Evolutionary conservation across 2,888 invertebrate species (phyloP), one percentile per base, ranked within the genome.

Genomic region (Microplitis manilae): DNA sequence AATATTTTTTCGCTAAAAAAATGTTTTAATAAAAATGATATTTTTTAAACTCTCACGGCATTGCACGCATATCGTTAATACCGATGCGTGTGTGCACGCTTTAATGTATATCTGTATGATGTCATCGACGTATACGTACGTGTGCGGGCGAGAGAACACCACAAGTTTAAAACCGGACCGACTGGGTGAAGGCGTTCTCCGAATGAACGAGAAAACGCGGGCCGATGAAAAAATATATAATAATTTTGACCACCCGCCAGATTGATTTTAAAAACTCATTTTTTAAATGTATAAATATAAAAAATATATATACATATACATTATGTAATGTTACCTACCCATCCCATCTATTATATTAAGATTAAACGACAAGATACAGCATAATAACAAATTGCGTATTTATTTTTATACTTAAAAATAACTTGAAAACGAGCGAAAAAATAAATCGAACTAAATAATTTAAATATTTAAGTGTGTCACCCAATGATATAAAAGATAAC

Each of bases 91-190:
- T 20, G 75, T 77, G 50, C 76, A 75, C 71, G 77, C 70, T 72
- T 77, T 62, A 73, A 50, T 76, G 38, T 73, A 67, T 73, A 9
- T 73, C 67, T 70, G 72, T 82, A 79, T 80, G 80, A 79, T 80
- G 81, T 82, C 80, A 82, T 81, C 81, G 79, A 81, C 81, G 81
- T 75, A 78, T 78, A 78, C 79, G 78, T 69, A 75, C 75, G 78
- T 67, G 39, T 67, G 59, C 65, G 38, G 67, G 73, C 79, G 78
- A 75, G 80, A 75, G 76, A 75, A 73, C 30, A 20, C 79, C 79
- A 76, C 81, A 81, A 79, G 81, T 80, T 81, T 86, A 89, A 89
- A 89, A 89, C 88, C 88, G 89, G 89, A 86, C 87, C 87, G 87
- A 88, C 89, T 87, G 88, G 50, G 88, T 88, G 87, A 75, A 80